Evolutionary conservation across 2,113 vertebrate species (phyloP), one percentile per base, ranked within the genome.

Genomic region (Bagarius yarrelli): DNA sequence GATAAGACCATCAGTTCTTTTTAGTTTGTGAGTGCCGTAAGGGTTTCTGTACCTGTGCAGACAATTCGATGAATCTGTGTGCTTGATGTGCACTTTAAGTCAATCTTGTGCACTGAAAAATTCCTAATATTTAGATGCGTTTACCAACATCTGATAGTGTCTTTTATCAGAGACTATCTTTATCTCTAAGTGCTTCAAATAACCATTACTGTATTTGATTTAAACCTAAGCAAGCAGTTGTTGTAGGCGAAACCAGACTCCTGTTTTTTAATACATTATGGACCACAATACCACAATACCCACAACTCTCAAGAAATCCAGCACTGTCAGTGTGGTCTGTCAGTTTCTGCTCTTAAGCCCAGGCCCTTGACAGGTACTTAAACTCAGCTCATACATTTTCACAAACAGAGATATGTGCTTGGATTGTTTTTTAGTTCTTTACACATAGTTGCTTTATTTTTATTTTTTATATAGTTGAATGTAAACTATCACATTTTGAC

Each of bases 11-110:
- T 32, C 56, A 73, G 27, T 32, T 55, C 18, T 79, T 89, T 89
- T 91, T 44, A 27, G 57, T 91, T 86, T 91, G 86, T 71, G 36
- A 55, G 19, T 79, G 76, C 23, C 25, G 80, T 80, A 32, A 79
- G 81, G 36, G 78, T 76, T 77, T 34, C 74, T 30, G 50, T 73
- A 15, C n/a, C 34, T 59, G 25, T 59, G 63, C 50, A 55, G 50
- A 13, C 23, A 25, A 15, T n/a, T n/a, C n/a, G 15, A 30, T 44
- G 14, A 69, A 36, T 18, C 4, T 9, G 21, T 25, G 30, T 34
- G 61, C 27, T 56, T 75, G 30, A 75, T 40, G 53, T 57, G 30
- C 32, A 23, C 21, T 73, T 73, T 34, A 63, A 76, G 23, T 30
- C 18, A 32, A 78, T 32, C 15, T 56, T 27, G 8, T 40, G 23